phyloP scores from a whole-genome alignment of 2,888 invertebrate genomes.

The Synergus itoensis region DNA sequence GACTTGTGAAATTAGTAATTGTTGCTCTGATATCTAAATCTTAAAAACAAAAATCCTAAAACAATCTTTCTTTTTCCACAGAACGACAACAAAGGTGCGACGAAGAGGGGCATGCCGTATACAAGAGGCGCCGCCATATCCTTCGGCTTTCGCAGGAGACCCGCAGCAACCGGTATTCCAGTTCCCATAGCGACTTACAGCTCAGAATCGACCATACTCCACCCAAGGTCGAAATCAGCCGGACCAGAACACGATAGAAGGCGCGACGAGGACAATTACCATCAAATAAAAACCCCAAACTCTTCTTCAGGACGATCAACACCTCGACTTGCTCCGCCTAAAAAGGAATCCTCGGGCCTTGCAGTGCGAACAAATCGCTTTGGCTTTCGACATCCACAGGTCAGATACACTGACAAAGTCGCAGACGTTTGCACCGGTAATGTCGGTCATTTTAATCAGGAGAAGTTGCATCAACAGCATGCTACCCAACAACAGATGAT shows the following conservation, averaged over 20 bases:
- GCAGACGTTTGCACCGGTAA: conserved; percentile 81
- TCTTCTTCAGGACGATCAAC: conserved; percentile 83
- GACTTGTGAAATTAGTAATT: neutral
- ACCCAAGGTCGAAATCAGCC: conserved; percentile 78
- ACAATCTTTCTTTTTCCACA: conserved; percentile 71
- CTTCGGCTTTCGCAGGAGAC: conserved; percentile 89
- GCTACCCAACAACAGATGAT: conserved; percentile 57
- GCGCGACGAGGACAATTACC: conserved; percentile 75
- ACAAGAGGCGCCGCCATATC: conserved; percentile 89
- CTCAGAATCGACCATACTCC: conserved; percentile 67
- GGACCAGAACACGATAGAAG: conserved; percentile 78
- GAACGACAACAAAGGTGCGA: conserved; percentile 83
- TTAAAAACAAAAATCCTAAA: neutral
- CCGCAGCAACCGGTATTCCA: conserved; percentile 78
- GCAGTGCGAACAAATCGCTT: conserved; percentile 85
- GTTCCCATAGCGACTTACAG: conserved; percentile 66
- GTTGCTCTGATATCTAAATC: neutral
- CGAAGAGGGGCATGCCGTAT: conserved; percentile 80
- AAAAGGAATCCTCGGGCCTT: conserved; percentile 83
- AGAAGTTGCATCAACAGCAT: conserved; percentile 71
- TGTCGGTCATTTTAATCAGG: conserved; percentile 79
- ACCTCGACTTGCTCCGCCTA: conserved; percentile 83
- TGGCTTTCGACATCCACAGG: conserved; percentile 85
- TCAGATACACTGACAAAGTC: conserved; percentile 85
- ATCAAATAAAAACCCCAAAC: conserved; percentile 66